Percentiles rank a stretch among this genome's conserved stretches.
Evolutionary conservation across 1,140 invertebrate genomes (phyloP).

Genomic region (Dendroctonus valens): DNA sequence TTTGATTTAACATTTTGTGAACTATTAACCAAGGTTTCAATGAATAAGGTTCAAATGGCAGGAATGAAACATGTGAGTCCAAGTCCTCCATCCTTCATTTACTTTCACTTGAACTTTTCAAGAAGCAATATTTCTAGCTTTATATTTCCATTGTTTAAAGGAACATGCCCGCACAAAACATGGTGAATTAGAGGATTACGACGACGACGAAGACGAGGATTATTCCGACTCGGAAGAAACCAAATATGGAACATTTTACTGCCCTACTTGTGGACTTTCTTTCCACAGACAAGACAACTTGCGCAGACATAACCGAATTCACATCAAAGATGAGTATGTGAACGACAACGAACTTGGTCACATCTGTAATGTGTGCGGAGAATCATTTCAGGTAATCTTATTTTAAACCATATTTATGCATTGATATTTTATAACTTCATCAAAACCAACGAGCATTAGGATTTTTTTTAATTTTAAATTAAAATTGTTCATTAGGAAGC

Average conservation of each 20-base stretch:
- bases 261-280: constrained; percentile 70
- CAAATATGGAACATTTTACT: constrained; percentile 71
- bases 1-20: too few species aligned
- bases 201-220: constrained; percentile 55
- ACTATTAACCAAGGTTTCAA: too few species aligned
- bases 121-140: too few species aligned
- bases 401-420: neutral
- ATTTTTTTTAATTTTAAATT: too few species aligned
- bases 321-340: constrained; percentile 48
- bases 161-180: constrained; percentile 60
- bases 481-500: constrained; percentile 53
- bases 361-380: constrained; percentile 73
- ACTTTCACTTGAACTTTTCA: too few species aligned
- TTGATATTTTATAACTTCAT: neutral
- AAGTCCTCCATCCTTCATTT: too few species aligned
- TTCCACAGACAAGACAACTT: constrained; percentile 74
- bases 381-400: constrained; percentile 58
- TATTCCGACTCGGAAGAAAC: constrained; percentile 61
- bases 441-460: too few species aligned
- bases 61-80: too few species aligned
- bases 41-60: too few species aligned
- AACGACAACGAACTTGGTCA: constrained; percentile 52
- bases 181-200: constrained; percentile 51
- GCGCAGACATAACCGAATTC: constrained; percentile 63
- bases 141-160: neutral